A percentile compares a stretch with the other conserved stretches of the same genome.
phyloP scores from a whole-genome alignment of 2,113 vertebrate genomes.

The Silurus asotus region DNA sequence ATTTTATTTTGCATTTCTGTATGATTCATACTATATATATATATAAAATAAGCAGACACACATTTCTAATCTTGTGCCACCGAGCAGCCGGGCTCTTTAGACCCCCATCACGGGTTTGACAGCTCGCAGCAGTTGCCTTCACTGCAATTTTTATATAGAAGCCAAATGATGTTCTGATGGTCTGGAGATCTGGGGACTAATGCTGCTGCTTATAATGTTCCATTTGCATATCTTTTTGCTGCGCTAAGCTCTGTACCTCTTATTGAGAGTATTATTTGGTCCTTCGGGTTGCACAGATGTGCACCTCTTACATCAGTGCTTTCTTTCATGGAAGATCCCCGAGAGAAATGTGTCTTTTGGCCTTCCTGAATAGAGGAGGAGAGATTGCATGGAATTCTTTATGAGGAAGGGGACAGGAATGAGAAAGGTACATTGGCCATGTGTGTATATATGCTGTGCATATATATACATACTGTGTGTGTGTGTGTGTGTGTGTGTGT shows the following conservation, averaged over 20 bases:
- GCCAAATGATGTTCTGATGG: slow-evolving; percentile 27
- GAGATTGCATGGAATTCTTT: not conserved
- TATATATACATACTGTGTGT: not conserved
- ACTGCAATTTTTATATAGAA: slow-evolving; percentile 18
- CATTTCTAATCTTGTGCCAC: not conserved
- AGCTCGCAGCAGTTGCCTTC: slow-evolving; percentile 18
- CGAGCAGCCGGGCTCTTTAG: slow-evolving; percentile 9
- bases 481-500: slow-evolving; percentile 42
- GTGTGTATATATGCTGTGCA: not conserved
- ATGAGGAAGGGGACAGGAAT: not conserved
- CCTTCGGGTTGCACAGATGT: slow-evolving; percentile 2
- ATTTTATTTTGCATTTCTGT: slow-evolving; percentile 19
- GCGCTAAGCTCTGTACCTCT: not conserved
- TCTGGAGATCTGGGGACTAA: slow-evolving; percentile 8
- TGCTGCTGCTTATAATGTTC: slow-evolving; percentile 17
- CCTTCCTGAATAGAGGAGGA: not conserved
- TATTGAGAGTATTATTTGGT: slow-evolving; percentile 14
- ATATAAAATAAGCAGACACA: slow-evolving; percentile 9
- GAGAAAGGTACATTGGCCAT: not conserved
- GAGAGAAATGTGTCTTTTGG: slow-evolving; percentile 1
- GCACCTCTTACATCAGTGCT: not conserved
- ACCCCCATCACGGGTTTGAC: slow-evolving; percentile 10
- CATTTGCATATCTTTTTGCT: slow-evolving; percentile 20
- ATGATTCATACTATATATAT: not conserved
- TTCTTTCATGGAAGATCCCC: slow-evolving; percentile 5